Base-by-base conservation (phyloP, 2,888 invertebrate genomes). In the Drosophila cyrtoloma region DNA sequence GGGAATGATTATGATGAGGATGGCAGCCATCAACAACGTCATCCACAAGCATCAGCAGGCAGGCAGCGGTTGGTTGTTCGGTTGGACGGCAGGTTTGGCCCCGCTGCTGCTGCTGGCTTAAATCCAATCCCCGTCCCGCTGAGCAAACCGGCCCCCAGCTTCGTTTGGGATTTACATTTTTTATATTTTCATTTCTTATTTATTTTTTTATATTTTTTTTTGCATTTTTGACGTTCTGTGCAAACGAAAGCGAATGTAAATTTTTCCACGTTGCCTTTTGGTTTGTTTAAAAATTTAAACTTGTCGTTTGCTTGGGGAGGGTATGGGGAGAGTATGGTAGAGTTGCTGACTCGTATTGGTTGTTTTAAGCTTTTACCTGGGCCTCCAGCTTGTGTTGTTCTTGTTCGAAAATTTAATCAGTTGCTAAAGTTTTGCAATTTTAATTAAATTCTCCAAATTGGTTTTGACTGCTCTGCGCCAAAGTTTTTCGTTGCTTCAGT, bases 361-460 rank as follows among this genome's bases (percentile, higher is more conserved):
- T 89, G 80, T 87, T 87, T 86, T 80, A 86, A 86, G 90, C 85
- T 86, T 79, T 85, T 85, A 86, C 86, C 86, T 90, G 86, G 33
- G 26, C 57, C 32, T 39, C 47, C 51, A 9, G 5, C 14, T 53
- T 58, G 56, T 75, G 69, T 67, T 78, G 60, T 75, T 78, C 82
- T 78, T 82, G 82, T 81, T 86, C 82, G 87, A 75, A 89, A 89
- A 91, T 90, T 90, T 91, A 90, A 91, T 91, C 90, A 90, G 90
- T 91, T 91, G 86, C 91, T 90, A 91, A 87, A 91, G 90, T 91
- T 92, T 92, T 92, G 91, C 91, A 91, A 91, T 91, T 91, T 92
- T 91, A 92, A 91, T 91, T 91, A 92, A 91, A 92, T 91, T 91
- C 89, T 92, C 90, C 91, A 91, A 91, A 91, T 91, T 92, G 92